phyloP scores from a whole-genome alignment of 1,140 invertebrate species.

The Lasaia peninsularis region DNA sequence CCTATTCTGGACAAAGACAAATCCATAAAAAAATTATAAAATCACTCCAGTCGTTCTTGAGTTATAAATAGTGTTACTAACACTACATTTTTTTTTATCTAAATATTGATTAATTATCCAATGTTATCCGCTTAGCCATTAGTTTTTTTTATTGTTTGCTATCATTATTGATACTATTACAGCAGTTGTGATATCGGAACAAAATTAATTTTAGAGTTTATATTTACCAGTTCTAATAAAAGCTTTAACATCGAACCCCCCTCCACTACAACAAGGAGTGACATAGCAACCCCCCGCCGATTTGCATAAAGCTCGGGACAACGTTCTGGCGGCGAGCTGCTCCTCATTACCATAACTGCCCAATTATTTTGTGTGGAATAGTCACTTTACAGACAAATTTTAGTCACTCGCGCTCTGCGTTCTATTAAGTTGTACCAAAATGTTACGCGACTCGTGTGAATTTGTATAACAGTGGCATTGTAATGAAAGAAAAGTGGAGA shows the following conservation, averaged over 20 bases:
- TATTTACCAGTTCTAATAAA: background rate
- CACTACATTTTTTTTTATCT: too few relatives aligned
- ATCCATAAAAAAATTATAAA: too few relatives aligned
- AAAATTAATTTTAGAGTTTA: too few relatives aligned
- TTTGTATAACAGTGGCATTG: background rate
- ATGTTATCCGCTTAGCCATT: too few relatives aligned
- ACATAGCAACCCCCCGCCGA: conserved; percentile 1
- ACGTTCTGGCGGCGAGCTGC: conserved; percentile 59
- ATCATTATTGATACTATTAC: too few relatives aligned
- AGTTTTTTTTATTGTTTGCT: too few relatives aligned
- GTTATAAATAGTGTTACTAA: too few relatives aligned
- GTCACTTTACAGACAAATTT: conserved; percentile 63
- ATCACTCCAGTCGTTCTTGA: too few relatives aligned
- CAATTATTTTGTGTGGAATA: conserved; percentile 66
- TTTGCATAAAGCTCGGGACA: conserved; percentile 36
- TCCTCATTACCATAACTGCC: conserved; percentile 68
- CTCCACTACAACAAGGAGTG: background rate
- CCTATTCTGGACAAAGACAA: too few relatives aligned
- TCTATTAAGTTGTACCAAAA: conserved; percentile 20
- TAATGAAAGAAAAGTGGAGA: too few relatives aligned
- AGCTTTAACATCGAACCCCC: background rate
- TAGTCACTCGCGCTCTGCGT: conserved; percentile 41
- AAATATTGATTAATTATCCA: too few relatives aligned
- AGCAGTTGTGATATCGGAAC: too few relatives aligned
- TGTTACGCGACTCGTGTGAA: background rate